Percentiles rank a stretch among this genome's conserved stretches.
phyloP scores from a whole-genome alignment of 1,140 invertebrate genomes.

The Halictus rubicundus region DNA sequence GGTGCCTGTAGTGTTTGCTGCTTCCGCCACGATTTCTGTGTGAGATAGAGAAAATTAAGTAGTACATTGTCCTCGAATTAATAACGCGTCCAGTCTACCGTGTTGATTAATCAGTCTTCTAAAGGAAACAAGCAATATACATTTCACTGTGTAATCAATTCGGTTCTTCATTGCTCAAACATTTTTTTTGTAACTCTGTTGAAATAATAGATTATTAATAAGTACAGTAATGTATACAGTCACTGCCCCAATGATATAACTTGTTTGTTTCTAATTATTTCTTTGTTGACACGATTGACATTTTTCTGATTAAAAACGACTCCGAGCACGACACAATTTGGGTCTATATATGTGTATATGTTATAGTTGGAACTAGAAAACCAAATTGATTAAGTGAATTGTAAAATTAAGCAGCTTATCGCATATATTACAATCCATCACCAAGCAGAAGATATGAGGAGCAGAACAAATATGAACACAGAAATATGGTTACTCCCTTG shows the following conservation, averaged over 20 bases:
- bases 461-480: background rate
- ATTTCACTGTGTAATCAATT: background rate
- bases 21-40: slow-evolving; percentile 85
- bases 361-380: background rate
- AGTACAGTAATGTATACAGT: no score
- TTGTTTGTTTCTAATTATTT: no score
- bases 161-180: background rate
- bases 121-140: background rate
- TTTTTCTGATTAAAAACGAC: no score
- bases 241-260: no score
- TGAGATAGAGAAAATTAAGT: background rate
- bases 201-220: no score
- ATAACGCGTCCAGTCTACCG: background rate
- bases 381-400: background rate
- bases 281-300: no score
- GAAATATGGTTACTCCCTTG: background rate
- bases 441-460: slow-evolving; percentile 12
- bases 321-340: no score
- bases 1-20: slow-evolving; percentile 91
- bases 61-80: background rate
- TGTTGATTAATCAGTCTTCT: no score
- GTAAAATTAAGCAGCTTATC: background rate
- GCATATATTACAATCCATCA: slow-evolving; percentile 12
- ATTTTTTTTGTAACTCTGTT: no score
- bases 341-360: background rate